Evolutionary conservation across 1,140 invertebrate genomes (phyloP), one percentile per base, ranked within the genome.

Genomic region (Pissodes strobi): DNA sequence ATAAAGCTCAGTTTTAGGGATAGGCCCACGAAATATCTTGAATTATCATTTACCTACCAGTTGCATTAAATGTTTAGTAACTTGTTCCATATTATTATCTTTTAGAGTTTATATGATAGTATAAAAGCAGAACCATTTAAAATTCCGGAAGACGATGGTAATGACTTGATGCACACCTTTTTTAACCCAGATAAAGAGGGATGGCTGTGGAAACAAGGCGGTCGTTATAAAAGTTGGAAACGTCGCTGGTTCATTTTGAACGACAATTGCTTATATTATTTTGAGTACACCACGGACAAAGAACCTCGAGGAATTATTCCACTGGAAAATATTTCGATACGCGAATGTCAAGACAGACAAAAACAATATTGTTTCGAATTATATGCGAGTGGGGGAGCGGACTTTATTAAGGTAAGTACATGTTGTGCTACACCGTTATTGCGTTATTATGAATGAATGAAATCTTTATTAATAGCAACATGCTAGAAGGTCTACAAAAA

Each of bases 171-270:
- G 94, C 94, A 98, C 80, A 98, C 96, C 25, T 99, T 99, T 84
- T 98, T 99, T 84, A 98, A 99, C 81, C 96, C 97, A 0, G 97
- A 98, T 79, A 95, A 98, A 79, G 97, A 99, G 80, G 97, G 97
- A 37, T 99, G 97, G 97, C 86, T 99, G 10, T 98, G 94, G 92
- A 99, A 99, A 80, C 96, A 98, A 87, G 96, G 94, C 82, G 87
- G 86, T 67, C 82, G 86, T 69, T 98, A 98, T 81, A 98, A 97
- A 81, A 96, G 91, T 72, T 99, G 97, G 97, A 99, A 99, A 79
- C 86, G 96, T 75, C 86, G 97, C 66, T 99, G 97, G 97, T 99
- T 99, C 80, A 98, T 99, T 73, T 83, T 99, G 43, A 99, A 98
- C 80, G 97, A 99, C 80, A 98, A 98, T 81, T 99, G 97, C 82